These are phyloP conservation scores for Hydractinia symbiolongicarpus DNA, from an alignment of 30 jellyfish, hydroid and myxozoan genomes.

Conservation along the genomic window DNA sequence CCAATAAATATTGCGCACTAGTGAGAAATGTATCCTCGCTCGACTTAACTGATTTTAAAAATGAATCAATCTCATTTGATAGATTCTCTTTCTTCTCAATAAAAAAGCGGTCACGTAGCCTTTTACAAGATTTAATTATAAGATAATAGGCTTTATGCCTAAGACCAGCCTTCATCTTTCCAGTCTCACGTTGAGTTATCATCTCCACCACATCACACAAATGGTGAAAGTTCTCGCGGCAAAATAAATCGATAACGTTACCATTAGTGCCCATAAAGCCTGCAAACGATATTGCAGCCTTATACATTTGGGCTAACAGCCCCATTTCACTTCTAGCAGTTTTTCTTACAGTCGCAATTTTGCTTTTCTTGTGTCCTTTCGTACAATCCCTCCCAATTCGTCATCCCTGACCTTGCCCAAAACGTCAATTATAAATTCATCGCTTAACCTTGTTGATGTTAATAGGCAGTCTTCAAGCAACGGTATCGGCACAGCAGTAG, in stretches of 20 bases:
- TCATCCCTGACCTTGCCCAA: not conserved
- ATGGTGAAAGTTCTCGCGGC: not conserved
- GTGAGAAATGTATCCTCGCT: slow-evolving; percentile 7
- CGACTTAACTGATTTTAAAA: not conserved
- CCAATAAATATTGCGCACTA: not conserved
- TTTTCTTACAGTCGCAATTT: slow-evolving; percentile 4
- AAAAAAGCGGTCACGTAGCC: not conserved
- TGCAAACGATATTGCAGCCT: not conserved
- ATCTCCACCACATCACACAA: not conserved
- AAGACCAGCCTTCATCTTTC: not conserved
- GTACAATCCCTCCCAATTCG: not conserved
- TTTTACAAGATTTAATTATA: not conserved
- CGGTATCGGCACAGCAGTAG: not conserved
- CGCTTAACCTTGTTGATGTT: not conserved
- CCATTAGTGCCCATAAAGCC: slow-evolving; percentile 1
- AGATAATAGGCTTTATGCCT: not conserved
- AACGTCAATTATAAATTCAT: slow-evolving; percentile 1
- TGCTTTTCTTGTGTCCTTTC: slow-evolving; percentile 4
- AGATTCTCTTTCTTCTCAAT: not conserved
- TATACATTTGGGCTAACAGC: not conserved
- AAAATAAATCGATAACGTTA: not conserved
- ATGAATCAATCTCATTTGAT: not conserved
- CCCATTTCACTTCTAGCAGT: slow-evolving; percentile 2
- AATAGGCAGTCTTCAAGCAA: not conserved
- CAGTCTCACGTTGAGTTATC: not conserved